Evolutionary conservation across 92 coral and sea anemone species (phyloP), one percentile per base, ranked within the genome.

Genomic region (Palythoa heliodiscus): DNA sequence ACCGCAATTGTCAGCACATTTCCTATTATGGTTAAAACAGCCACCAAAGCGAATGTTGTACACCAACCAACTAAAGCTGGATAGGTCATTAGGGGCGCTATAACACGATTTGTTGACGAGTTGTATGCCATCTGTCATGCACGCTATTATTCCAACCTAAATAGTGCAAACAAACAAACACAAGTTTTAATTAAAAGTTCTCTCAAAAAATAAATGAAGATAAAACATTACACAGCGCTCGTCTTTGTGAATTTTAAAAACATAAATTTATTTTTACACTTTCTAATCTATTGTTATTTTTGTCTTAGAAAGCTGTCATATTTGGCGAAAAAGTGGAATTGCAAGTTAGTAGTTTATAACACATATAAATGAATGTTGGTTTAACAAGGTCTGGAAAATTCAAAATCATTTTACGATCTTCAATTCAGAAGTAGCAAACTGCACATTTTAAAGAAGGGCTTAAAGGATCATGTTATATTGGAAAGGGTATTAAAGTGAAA

Each of bases 1-100:
- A 93, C 97, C 24, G 91, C 89, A 48, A 93, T 93, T 61, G 97
- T 93, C 29, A 91, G 48, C 2, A 77, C 82, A 76, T 93, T 93
- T 61, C 97, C 94, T 64, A 93, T 66, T 25, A 89, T 66, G 10
- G 89, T 89, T 35, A 91, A 91, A 47, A 91, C 20, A 39, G 93
- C 97, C 3, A 93, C 88, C 58, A 91, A 13, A 19, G 93, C 93
- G 82, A 91, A 89, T 6, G 90, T 77, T 4, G 80, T 43, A 61
- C 91, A 84, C 97, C 97, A 93, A 25, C 85, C 70, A 57, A 93
- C 86, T 3, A 91, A 83, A 54, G 90, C 88, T 8, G 93, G 70
- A 5, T 89, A 83, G 11, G 83, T 77, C 74, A 92, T 82, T 69
- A 63, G 74, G 1, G 90, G 83, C 5, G 53, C 12, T 2, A 24